These are phyloP conservation scores for Rhorus exstirpatorius DNA, from an alignment of 2,888 invertebrate genomes.

Conservation along the genomic window DNA sequence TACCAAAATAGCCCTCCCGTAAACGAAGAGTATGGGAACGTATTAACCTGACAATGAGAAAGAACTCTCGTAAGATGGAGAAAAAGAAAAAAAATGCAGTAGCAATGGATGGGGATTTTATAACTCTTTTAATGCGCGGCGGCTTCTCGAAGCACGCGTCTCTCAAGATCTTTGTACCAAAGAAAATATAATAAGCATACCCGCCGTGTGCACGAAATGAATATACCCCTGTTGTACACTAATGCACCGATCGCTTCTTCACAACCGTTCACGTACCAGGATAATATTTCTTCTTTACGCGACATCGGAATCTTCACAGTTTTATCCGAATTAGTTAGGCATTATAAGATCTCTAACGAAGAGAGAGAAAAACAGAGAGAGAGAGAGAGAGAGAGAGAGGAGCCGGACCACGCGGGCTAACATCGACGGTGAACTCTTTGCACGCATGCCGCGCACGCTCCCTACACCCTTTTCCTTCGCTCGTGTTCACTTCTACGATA, in stretches of 20 bases:
- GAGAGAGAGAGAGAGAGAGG: no score
- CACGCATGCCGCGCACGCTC: conserved; percentile 68
- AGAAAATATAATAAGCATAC: conserved; percentile 54
- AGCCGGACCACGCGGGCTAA: conserved; percentile 46
- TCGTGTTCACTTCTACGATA: conserved; percentile 15
- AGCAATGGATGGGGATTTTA: conserved; percentile 9
- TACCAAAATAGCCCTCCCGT: no score
- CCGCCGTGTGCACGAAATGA: background rate
- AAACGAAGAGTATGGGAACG: no score
- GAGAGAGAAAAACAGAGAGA: no score
- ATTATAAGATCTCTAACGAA: conserved; percentile 73
- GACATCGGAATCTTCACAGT: conserved; percentile 75
- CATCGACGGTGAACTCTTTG: conserved; percentile 66
- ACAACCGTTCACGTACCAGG: conserved; percentile 34
- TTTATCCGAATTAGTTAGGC: conserved; percentile 75
- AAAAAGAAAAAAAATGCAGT: background rate
- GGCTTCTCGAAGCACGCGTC: conserved; percentile 7
- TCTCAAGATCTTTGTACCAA: conserved; percentile 9
- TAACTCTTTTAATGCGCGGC: conserved; percentile 5
- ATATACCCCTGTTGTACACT: conserved; percentile 3
- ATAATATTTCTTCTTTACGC: conserved; percentile 74
- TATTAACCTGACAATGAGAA: no score
- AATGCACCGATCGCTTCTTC: conserved; percentile 39
- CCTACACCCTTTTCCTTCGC: conserved; percentile 21
- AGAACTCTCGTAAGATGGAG: background rate